phyloP scores from a whole-genome alignment of 2,888 invertebrate species.

The Flexamia atlantica region DNA sequence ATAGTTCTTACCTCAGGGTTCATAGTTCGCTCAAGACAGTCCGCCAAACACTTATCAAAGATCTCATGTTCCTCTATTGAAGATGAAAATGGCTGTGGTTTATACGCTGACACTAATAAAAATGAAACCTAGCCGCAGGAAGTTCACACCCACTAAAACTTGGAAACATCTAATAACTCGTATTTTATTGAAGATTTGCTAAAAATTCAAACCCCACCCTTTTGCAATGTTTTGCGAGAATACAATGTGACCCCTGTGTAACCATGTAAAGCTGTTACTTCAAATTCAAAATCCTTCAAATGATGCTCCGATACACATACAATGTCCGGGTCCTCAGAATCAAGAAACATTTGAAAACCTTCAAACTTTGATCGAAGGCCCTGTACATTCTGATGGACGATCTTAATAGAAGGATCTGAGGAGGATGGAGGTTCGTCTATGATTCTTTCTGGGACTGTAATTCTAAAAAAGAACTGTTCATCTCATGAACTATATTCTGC shows the following conservation, averaged over 20 bases:
- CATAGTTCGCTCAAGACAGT: too few species aligned
- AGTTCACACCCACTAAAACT: constrained; percentile 4
- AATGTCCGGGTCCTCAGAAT: neutral
- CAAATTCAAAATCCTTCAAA: constrained; percentile 16
- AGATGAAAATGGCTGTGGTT: constrained; percentile 16
- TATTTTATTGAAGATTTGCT: constrained; percentile 8
- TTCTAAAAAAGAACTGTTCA: too few species aligned
- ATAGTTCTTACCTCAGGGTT: too few species aligned
- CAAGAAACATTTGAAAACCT: neutral
- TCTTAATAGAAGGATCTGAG: too few species aligned
- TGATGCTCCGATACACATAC: too few species aligned
- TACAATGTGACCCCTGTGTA: neutral
- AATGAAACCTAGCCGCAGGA: neutral
- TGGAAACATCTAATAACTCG: neutral
- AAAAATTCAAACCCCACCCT: constrained; percentile 21
- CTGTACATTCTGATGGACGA: too few species aligned
- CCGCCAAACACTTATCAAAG: too few species aligned
- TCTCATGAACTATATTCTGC: too few species aligned
- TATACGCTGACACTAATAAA: neutral
- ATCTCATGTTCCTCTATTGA: neutral
- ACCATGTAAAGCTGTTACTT: neutral
- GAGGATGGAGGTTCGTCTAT: constrained; percentile 67
- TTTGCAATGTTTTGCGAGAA: neutral
- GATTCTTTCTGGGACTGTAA: constrained; percentile 59
- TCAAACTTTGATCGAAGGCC: too few species aligned